A percentile compares a stretch with the other conserved stretches of the same genome.
phyloP scores from a whole-genome alignment of 30 jellyfish, hydroid and myxozoan species.

The Catostylus mosaicus region DNA sequence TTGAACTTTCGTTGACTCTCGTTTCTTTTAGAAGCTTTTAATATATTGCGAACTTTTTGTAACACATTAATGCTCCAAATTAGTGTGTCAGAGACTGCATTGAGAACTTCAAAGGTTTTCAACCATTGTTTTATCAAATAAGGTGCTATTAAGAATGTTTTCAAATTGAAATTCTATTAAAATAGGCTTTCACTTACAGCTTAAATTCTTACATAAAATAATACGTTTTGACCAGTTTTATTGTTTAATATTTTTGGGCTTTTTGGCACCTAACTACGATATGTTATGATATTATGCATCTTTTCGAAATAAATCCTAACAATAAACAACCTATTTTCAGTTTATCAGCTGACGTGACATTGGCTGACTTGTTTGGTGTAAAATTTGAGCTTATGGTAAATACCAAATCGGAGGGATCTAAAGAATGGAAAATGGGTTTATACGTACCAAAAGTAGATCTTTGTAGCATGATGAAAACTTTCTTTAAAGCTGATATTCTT shows the following conservation, averaged over 20 bases:
- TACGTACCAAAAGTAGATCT: constrained; percentile 9
- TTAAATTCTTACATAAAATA: too few relatives aligned
- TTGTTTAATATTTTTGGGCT: neutral
- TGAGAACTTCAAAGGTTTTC: too few relatives aligned
- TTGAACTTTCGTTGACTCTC: too few relatives aligned
- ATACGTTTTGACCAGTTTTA: neutral
- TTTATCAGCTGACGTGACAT: constrained; percentile 6
- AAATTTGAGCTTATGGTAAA: constrained; percentile 1
- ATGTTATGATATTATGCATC: neutral
- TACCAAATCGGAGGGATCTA: neutral
- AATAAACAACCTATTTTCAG: neutral
- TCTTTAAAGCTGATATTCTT: neutral
- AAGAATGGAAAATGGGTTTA: constrained; percentile 15
- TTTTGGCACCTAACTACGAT: neutral
- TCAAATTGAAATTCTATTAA: too few relatives aligned
- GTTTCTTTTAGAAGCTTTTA: too few relatives aligned
- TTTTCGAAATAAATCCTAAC: neutral
- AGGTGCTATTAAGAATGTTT: too few relatives aligned
- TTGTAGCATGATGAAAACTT: constrained; percentile 24
- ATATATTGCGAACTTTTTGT: too few relatives aligned
- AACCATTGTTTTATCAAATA: too few relatives aligned
- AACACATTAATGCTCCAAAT: too few relatives aligned
- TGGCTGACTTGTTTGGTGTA: neutral
- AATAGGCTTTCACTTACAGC: too few relatives aligned
- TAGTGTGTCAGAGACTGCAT: too few relatives aligned